Evolutionary conservation across 2,888 invertebrate genomes (phyloP), one percentile per base, ranked within the genome.

Genomic region (Clanis bilineata): DNA sequence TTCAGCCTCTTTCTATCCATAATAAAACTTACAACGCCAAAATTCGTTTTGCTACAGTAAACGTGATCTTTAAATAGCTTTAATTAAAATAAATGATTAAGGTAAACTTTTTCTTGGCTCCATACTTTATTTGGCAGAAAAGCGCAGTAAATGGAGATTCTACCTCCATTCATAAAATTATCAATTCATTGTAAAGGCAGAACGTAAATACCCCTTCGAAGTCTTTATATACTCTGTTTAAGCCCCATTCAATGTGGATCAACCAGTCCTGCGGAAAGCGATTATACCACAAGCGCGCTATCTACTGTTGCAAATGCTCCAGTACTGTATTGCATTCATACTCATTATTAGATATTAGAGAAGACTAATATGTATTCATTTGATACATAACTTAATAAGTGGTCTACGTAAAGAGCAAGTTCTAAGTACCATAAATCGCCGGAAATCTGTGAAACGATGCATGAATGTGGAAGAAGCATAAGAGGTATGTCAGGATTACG

Each of bases 221-320:
- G 32, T 18, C 51, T 32, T 18, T 51, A 32, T 51, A 32, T 10
- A 18, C 18, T 32, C 51, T 32, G 18, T 51, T 51, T 51, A 51
- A 51, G 28, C 18, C 18, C 18, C 10, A 51, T 51, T 32, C 55
- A 43, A 32, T 15, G 43, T 22, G 55, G 59, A 32, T 51, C 32
- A 51, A 18, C 18, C 51, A 51, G 32, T 51, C 28, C 32, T 51
- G 51, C 18, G 51, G 51, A 51, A 51, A 32, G 28, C 51, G 51
- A 51, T 51, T 51, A 51, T 32, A 51, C 51, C 51, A 28, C 51
- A 51, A 51, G 51, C 51, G 7, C 10, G 10, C 18, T 51, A 51
- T 51, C 32, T 32, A n/a, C 18, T 10, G 5, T 32, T 15, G 18
- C 18, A 32, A 51, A 51, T 51, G 32, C 18, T 51, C 4, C 6